Percentiles rank a stretch among this genome's conserved stretches.
Conservation (phyloP, 2,113 vertebrate species). For the Psilopogon haemacephalus region DNA sequence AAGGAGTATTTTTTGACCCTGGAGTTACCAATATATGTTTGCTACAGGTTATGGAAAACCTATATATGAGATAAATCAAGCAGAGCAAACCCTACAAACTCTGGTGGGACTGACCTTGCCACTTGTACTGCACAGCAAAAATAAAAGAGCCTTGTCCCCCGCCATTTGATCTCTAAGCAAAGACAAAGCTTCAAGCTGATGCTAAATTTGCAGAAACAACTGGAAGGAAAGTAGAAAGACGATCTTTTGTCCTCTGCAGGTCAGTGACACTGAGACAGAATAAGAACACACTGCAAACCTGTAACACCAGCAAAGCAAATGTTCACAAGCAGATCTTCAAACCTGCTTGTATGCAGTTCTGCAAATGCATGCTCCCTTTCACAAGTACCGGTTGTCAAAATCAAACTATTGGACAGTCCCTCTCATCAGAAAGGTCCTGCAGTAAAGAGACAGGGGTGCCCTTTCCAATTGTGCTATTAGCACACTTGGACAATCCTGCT, state of each 20-base stretch:
- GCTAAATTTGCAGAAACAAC: constrained; percentile 29
- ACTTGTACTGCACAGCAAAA: neutral
- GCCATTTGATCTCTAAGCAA: constrained; percentile 8
- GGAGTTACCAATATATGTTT: neutral
- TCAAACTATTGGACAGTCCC: neutral
- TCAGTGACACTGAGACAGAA: neutral
- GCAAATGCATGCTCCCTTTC: neutral
- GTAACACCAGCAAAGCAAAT: neutral
- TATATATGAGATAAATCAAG: neutral
- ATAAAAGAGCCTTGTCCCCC: neutral
- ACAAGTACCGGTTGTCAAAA: neutral
- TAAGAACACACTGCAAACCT: neutral
- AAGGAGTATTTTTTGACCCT: neutral
- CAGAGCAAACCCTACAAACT: neutral
- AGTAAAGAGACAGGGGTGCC: neutral
- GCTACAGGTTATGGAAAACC: neutral
- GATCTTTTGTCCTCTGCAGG: constrained; percentile 16
- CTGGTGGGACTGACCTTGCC: neutral
- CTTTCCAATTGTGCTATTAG: neutral
- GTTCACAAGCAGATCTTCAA: neutral
- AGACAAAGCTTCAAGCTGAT: constrained; percentile 8
- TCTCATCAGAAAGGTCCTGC: neutral
- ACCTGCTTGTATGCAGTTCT: too few relatives aligned
- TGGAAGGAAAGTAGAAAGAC: constrained; percentile 30
- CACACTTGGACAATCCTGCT: neutral